A percentile compares a stretch with the other conserved stretches of the same genome.
Conservation (phyloP, 2,113 vertebrate species). For the Equus przewalskii region DNA sequence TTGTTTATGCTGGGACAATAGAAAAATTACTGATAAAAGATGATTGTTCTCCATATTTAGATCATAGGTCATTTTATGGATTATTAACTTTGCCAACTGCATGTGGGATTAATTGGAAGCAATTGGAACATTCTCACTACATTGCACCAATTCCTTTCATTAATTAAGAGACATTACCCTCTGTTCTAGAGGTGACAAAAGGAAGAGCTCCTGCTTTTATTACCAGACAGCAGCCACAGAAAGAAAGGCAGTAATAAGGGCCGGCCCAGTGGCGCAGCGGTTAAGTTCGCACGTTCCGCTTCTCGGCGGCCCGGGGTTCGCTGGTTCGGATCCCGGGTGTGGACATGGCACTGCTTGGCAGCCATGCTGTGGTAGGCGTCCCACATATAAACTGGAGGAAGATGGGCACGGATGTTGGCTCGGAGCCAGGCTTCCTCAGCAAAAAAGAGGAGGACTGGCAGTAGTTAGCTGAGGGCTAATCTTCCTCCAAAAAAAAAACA, state of each 20-base stretch:
- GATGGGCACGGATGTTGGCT: too few species aligned
- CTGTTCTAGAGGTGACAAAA: constrained; percentile 65
- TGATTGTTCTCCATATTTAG: constrained; percentile 52
- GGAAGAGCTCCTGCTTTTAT: neutral
- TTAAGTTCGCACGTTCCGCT: too few species aligned
- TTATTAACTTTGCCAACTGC: constrained; percentile 68
- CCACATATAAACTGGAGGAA: too few species aligned
- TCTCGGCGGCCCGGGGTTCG: too few species aligned
- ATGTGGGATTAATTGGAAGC: constrained; percentile 66
- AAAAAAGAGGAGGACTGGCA: too few species aligned
- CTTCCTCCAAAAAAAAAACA: too few species aligned
- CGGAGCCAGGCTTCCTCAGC: too few species aligned
- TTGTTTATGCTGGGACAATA: neutral
- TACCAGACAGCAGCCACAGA: neutral
- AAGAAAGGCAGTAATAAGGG: neutral
- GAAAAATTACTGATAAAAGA: constrained; percentile 1
- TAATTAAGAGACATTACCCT: constrained; percentile 67
- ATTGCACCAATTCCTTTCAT: constrained; percentile 50
- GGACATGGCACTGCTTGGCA: too few species aligned
- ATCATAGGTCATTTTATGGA: constrained; percentile 50
- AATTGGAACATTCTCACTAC: constrained; percentile 34
- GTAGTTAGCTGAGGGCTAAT: too few species aligned
- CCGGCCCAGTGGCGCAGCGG: too few species aligned
- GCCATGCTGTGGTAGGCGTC: too few species aligned
- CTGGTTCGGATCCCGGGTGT: too few species aligned